phyloP scores from a whole-genome alignment of 1,140 invertebrate species.

The Drosophila elegans region DNA sequence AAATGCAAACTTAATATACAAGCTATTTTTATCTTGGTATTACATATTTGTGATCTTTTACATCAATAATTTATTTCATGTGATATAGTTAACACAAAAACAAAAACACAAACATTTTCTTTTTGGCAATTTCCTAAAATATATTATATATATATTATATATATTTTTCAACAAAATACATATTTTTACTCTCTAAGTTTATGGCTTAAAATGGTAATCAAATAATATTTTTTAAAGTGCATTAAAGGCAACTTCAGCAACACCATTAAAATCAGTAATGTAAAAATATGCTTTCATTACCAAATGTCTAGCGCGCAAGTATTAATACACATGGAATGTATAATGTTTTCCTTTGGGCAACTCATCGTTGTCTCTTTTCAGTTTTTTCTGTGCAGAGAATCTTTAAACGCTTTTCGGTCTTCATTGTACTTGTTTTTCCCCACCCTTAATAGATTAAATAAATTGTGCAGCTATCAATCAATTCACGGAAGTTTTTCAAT shows the following conservation, averaged over 20 bases:
- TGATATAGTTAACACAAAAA: too few relatives aligned
- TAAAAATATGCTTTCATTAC: constrained; percentile 82
- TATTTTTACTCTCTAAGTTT: too few relatives aligned
- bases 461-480: constrained; percentile 56
- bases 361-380: constrained; percentile 10
- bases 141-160: too few relatives aligned
- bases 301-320: constrained; percentile 55
- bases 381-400: constrained; percentile 31
- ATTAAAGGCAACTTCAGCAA: constrained; percentile 17
- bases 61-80: too few relatives aligned
- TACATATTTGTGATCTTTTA: too few relatives aligned
- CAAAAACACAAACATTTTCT: too few relatives aligned
- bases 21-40: too few relatives aligned
- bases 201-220: not conserved
- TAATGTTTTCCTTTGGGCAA: constrained; percentile 43
- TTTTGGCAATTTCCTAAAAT: too few relatives aligned
- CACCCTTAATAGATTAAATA: constrained; percentile 23
- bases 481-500: constrained; percentile 49
- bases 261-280: constrained; percentile 45
- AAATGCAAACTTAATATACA: not conserved
- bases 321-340: constrained; percentile 53
- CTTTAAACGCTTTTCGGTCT: constrained; percentile 28
- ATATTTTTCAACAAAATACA: too few relatives aligned
- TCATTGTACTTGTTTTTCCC: constrained; percentile 19
- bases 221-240: constrained; percentile 1